phyloP scores from a whole-genome alignment of 2,797 vertebrate genomes.

The Paramormyrops hopkinsi region DNA sequence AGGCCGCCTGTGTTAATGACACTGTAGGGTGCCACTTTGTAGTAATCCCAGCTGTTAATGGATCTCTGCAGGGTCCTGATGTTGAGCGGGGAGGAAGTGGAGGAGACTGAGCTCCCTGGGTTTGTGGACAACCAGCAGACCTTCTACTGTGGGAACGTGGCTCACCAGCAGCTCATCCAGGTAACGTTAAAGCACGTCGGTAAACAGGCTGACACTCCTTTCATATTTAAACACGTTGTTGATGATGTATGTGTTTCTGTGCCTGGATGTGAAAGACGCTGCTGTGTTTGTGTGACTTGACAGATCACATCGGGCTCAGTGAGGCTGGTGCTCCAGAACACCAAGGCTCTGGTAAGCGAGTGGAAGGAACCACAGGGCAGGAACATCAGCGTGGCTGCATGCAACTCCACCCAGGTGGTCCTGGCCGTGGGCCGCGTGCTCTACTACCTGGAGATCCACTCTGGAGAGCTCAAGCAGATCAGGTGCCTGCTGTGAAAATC shows the following conservation, averaged over 20 bases:
- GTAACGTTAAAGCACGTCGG: slow-evolving; percentile 45
- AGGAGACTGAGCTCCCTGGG: slow-evolving; percentile 91
- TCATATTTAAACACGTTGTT: not conserved
- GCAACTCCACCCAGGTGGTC: slow-evolving; percentile 92
- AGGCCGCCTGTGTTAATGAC: slow-evolving; percentile 27
- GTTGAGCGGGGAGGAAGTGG: slow-evolving; percentile 93
- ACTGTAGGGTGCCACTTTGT: not conserved
- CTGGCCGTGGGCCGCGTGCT: slow-evolving; percentile 89
- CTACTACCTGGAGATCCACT: slow-evolving; percentile 90
- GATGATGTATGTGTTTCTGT: not conserved
- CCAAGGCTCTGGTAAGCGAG: slow-evolving; percentile 86
- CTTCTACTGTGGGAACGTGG: slow-evolving; percentile 95
- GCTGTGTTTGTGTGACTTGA: not conserved
- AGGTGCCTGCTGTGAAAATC: slow-evolving; percentile 59
- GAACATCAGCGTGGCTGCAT: slow-evolving; percentile 96
- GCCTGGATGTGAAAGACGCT: not conserved
- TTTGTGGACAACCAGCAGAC: slow-evolving; percentile 98
- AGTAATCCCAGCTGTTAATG: not conserved
- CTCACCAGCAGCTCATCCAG: slow-evolving; percentile 91
- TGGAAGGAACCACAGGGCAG: slow-evolving; percentile 97
- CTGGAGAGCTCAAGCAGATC: slow-evolving; percentile 90
- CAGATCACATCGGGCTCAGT: slow-evolving; percentile 96
- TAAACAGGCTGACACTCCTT: not conserved
- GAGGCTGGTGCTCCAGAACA: slow-evolving; percentile 88
- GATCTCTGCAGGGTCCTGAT: slow-evolving; percentile 77